Evolutionary conservation across 2,113 vertebrate genomes (phyloP).

Genomic region (Lophochroa leadbeateri): DNA sequence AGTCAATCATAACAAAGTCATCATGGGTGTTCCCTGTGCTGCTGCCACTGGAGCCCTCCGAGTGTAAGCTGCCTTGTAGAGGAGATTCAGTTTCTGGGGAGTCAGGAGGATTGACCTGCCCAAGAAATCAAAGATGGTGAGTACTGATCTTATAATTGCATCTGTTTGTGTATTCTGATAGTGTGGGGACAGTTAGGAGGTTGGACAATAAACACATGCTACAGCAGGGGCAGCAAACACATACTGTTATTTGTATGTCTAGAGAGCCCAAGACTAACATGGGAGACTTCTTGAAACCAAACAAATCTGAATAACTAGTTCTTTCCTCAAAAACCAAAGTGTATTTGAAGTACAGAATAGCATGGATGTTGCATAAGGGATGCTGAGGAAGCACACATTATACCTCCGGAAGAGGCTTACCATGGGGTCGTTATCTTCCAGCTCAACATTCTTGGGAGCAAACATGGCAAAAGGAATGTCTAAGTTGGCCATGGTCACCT

Average conservation of each 20-base stretch:
- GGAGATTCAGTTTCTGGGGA: conserved; percentile 87
- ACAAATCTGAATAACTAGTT: neutral
- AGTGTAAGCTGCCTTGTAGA: conserved; percentile 91
- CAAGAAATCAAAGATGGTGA: neutral
- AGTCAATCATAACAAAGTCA: conserved; percentile 97
- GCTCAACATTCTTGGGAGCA: conserved; percentile 87
- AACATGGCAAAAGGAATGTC: conserved; percentile 97
- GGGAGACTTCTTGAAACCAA: neutral
- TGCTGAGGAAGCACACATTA: neutral
- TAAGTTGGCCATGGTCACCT: conserved; percentile 90
- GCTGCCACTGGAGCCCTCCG: conserved; percentile 87
- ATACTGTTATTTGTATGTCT: neutral
- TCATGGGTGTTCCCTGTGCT: conserved; percentile 86
- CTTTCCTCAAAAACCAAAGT: neutral
- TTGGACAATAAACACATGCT: neutral
- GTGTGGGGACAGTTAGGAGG: neutral
- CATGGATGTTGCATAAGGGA: neutral
- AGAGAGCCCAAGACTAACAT: neutral
- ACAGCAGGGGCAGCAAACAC: neutral
- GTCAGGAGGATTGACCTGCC: conserved; percentile 90
- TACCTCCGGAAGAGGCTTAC: conserved; percentile 74
- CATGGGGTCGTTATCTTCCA: conserved; percentile 93
- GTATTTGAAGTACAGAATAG: neutral
- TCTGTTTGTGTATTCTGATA: neutral
- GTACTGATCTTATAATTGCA: neutral